These are phyloP conservation scores for Platycheirus rosarum DNA, from an alignment of 2,888 invertebrate species.

Conservation along the genomic window DNA sequence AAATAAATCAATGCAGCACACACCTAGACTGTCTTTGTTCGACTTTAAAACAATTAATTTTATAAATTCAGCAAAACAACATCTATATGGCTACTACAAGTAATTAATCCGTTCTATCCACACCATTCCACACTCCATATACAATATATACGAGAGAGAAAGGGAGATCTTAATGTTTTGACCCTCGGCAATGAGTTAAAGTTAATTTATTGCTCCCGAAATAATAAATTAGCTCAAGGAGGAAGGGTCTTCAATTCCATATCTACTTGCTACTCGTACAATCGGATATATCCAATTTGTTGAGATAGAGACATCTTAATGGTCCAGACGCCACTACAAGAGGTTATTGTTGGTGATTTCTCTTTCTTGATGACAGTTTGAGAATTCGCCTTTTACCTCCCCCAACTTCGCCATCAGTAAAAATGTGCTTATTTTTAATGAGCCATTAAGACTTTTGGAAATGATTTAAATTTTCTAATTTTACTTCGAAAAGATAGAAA, in stretches of 20 bases:
- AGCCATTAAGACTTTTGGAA: slow-evolving; percentile 8
- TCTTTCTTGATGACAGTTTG: slow-evolving; percentile 29
- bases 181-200: slow-evolving; percentile 15
- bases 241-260: not conserved
- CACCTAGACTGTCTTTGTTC: slow-evolving; percentile 3
- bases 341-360: slow-evolving; percentile 36
- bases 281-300: slow-evolving; percentile 32
- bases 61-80: not conserved
- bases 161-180: slow-evolving; percentile 5
- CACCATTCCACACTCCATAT: not conserved
- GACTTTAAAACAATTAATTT: slow-evolving; percentile 5
- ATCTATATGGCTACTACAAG: not conserved
- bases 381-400: not conserved
- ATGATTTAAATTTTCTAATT: slow-evolving; percentile 10
- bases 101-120: not conserved
- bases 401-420: not conserved
- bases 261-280: not conserved
- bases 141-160: not conserved
- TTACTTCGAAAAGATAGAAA: not conserved
- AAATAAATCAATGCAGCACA: slow-evolving; percentile 1
- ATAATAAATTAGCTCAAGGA: slow-evolving; percentile 23
- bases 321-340: slow-evolving; percentile 10
- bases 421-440: slow-evolving; percentile 33
- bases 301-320: slow-evolving; percentile 37
- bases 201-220: slow-evolving; percentile 26